phyloP scores from a whole-genome alignment of 2,888 invertebrate species.

The Hyposoter dolosus region DNA sequence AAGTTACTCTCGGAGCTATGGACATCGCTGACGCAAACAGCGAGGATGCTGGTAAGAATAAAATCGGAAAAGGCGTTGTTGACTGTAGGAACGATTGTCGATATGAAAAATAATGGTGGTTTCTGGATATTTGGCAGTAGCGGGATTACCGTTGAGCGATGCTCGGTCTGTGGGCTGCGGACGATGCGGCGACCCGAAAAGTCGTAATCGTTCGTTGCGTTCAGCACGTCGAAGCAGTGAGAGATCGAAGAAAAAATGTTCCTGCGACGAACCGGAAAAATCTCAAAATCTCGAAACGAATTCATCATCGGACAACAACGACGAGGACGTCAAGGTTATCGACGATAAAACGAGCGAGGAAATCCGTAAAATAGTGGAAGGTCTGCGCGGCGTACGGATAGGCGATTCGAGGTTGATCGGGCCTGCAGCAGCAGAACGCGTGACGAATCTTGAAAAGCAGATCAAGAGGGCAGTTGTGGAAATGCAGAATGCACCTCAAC shows the following conservation, averaged over 20 bases:
- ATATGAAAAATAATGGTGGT: neutral
- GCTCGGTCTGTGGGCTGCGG: neutral
- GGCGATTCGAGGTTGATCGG: constrained; percentile 71
- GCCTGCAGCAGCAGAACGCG: constrained; percentile 5
- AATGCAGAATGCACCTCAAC: constrained; percentile 52
- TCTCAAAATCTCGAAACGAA: constrained; percentile 16
- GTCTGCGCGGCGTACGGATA: constrained; percentile 75
- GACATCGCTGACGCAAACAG: constrained; percentile 62
- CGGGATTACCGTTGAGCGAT: neutral
- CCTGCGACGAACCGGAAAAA: constrained; percentile 8
- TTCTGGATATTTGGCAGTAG: neutral
- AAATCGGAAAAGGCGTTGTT: neutral
- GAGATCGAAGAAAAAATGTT: constrained; percentile 30
- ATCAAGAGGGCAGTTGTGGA: constrained; percentile 71
- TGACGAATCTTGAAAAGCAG: constrained; percentile 70
- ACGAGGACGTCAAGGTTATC: neutral
- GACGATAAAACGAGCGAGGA: constrained; percentile 65
- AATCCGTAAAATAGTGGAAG: constrained; percentile 71
- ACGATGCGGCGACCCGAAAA: constrained; percentile 26
- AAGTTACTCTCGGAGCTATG: constrained; percentile 75
- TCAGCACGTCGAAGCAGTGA: constrained; percentile 26
- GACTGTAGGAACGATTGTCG: neutral
- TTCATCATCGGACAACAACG: neutral
- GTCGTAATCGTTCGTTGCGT: constrained; percentile 27
- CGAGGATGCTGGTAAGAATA: constrained; percentile 41